Base-by-base conservation (phyloP, 2,797 vertebrate species). In the Ctenosaura bakeri region DNA sequence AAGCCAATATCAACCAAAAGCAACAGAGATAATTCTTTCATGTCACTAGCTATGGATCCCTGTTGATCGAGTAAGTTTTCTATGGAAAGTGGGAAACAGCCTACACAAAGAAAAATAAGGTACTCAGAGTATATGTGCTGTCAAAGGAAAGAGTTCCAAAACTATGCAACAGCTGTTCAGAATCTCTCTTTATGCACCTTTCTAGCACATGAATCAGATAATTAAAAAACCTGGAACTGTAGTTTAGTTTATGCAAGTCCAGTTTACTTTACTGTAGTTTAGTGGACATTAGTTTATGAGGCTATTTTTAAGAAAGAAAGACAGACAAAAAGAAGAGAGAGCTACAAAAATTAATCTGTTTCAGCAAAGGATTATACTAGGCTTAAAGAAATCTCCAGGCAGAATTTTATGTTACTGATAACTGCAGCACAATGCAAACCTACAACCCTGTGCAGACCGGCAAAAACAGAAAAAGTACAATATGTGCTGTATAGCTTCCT, bases 341-440 rank as follows among this genome's bases (percentile, higher is more conserved):
- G 35, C 52, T 46, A 86, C 35, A 59, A 59, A 85, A 90, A 74
- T 82, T 73, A 90, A 52, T 38, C 38, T 86, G 24, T 50, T 74
- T 73, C 84, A 22, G 14, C 64, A 81, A 85, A 78, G 52, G 22
- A 29, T 32, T 62, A 81, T 86, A 82, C 26, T 9, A 80, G 24
- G 38, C 66, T 50, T 81, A 62, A 35, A 81, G 46, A 38, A 62
- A 81, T 74, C 42, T 74, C 35, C 66, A 64, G 20, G 66, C 64
- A 6, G 79, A 76, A 74, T 86, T 76, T 81, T 52, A 24, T 62
- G 64, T 52, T 50, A 82, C 84, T 74, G 54, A 52, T 18, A 35
- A 46, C 66, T 82, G 38, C 66, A 64, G 7, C 42, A 52, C 22
- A 52, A 8, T 74, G 24, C 22, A 64, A 69, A 85, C 3, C 52